Conservation (phyloP, 2,888 invertebrate species). For the Agrypnus murinus region DNA sequence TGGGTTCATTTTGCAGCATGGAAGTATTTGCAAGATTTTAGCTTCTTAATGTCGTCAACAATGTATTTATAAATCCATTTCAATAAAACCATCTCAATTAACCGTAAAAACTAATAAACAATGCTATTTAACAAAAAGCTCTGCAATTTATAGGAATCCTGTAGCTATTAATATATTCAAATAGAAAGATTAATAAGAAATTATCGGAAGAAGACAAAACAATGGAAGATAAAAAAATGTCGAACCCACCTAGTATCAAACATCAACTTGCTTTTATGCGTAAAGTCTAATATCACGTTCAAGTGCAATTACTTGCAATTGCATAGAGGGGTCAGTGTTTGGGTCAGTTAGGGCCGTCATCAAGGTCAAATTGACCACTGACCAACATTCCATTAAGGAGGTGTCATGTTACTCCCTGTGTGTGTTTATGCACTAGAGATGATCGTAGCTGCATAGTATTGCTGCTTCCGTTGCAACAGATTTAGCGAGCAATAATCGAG, state of each 20-base stretch:
- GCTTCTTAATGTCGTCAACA: too few species aligned
- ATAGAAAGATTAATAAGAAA: too few species aligned
- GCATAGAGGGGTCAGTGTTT: slow-evolving; percentile 69
- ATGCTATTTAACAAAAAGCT: too few species aligned
- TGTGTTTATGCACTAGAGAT: slow-evolving; percentile 30
- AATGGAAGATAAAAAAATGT: not conserved
- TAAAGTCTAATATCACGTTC: slow-evolving; percentile 59
- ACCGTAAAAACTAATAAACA: too few species aligned
- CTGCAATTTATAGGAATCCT: not conserved
- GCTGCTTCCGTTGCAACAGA: slow-evolving; percentile 34
- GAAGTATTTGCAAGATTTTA: too few species aligned
- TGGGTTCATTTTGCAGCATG: slow-evolving; percentile 2
- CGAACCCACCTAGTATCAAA: slow-evolving; percentile 31
- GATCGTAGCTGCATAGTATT: slow-evolving; percentile 28
- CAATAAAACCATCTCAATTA: too few species aligned
- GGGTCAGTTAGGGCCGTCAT: slow-evolving; percentile 68
- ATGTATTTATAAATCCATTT: too few species aligned
- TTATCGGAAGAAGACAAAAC: too few species aligned
- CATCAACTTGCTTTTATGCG: slow-evolving; percentile 46
- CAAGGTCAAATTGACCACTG: slow-evolving; percentile 65
- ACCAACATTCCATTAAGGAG: slow-evolving; percentile 57
- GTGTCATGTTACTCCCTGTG: slow-evolving; percentile 37
- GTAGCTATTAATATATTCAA: not conserved
- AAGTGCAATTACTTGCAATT: slow-evolving; percentile 67
- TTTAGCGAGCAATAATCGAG: too few species aligned